A percentile compares a stretch with the other conserved stretches of the same genome.
phyloP scores from a whole-genome alignment of 1,140 invertebrate genomes.

The Eciton burchellii region DNA sequence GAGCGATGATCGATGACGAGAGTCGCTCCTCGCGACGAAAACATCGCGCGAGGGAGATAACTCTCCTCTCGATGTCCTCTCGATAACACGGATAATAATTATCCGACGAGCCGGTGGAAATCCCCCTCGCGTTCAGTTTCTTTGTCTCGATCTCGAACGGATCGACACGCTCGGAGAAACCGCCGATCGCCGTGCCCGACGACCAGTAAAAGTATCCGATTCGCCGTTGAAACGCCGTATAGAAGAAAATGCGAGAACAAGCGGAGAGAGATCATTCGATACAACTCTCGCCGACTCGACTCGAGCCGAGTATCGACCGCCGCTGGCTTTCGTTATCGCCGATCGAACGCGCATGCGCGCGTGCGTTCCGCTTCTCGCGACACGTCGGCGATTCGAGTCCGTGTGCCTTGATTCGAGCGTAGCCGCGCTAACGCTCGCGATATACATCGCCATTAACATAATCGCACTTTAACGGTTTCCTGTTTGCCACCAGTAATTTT shows the following conservation, averaged over 20 bases:
- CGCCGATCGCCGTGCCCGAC: neutral
- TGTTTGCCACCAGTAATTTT: conserved; percentile 1
- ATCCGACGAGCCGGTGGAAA: no score
- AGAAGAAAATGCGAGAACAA: conserved; percentile 7
- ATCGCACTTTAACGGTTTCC: conserved; percentile 16
- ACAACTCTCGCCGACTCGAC: neutral
- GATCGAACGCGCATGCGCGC: neutral
- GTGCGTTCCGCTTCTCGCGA: conserved; percentile 10
- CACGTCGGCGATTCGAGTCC: neutral
- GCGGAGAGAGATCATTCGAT: neutral
- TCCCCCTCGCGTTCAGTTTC: no score
- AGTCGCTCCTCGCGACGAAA: no score
- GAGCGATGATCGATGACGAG: neutral
- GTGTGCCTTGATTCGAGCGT: conserved; percentile 13
- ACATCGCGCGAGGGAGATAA: no score
- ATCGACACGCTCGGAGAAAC: neutral
- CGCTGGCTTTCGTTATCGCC: conserved; percentile 22
- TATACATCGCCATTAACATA: conserved; percentile 21
- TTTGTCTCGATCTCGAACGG: neutral
- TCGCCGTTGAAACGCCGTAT: neutral
- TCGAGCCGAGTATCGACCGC: conserved; percentile 27
- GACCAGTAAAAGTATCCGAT: neutral
- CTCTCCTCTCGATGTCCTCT: no score
- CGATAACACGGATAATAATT: no score
- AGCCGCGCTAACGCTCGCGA: no score